Evolutionary conservation across 2,113 vertebrate genomes (phyloP).

Genomic region (Cebidichthys violaceus): DNA sequence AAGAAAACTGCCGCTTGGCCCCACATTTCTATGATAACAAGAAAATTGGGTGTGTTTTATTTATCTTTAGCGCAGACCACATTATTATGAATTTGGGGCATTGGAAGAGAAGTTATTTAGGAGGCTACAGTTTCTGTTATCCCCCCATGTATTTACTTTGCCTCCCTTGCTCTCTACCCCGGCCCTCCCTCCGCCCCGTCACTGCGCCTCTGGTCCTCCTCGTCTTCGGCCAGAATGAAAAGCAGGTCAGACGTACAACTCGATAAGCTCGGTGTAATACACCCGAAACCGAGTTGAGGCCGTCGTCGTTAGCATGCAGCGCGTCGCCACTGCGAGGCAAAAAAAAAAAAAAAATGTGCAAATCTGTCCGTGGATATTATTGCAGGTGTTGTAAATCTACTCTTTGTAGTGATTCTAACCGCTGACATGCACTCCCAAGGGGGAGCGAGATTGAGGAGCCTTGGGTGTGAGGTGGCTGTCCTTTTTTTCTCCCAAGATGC

Average conservation of each 20-base stretch:
- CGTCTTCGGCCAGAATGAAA: conserved; percentile 50
- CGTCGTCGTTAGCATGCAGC: conserved; percentile 34
- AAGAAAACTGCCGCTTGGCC: conserved; percentile 38
- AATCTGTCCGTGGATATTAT: conserved; percentile 23
- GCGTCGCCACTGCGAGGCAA: background rate
- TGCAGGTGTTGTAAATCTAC: conserved; percentile 22
- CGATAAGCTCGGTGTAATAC: conserved; percentile 47
- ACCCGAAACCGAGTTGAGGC: background rate
- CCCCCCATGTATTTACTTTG: conserved; percentile 49
- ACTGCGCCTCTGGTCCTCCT: conserved; percentile 31
- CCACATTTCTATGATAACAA: conserved; percentile 60
- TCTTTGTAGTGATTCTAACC: conserved; percentile 23
- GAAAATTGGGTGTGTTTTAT: conserved; percentile 67
- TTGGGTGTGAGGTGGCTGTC: conserved; percentile 16
- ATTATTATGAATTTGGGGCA: conserved; percentile 75
- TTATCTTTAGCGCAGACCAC: conserved; percentile 46
- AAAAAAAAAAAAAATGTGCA: conserved; percentile 21
- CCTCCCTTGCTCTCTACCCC: background rate
- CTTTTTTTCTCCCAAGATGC: conserved; percentile 20
- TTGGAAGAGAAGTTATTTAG: conserved; percentile 56
- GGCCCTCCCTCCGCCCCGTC: background rate
- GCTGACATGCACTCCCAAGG: conserved; percentile 18
- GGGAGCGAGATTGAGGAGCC: conserved; percentile 20
- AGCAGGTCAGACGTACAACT: conserved; percentile 71
- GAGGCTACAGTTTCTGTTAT: conserved; percentile 55